Conservation (phyloP, 1,140 invertebrate species). For the Araneus ventricosus region DNA sequence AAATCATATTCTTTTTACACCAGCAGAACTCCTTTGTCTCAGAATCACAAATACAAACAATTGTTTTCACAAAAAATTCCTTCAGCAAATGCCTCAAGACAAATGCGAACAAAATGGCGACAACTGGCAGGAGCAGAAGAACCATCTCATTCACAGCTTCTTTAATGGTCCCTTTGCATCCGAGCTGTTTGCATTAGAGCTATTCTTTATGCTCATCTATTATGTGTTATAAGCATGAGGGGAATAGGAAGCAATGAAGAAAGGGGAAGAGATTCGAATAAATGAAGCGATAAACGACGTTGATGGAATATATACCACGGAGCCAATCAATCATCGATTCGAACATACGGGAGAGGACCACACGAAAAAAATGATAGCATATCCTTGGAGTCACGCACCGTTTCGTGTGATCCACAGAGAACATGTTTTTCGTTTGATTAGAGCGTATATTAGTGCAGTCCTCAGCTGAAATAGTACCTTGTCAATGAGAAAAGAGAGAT, state of each 20-base stretch:
- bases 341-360: background rate
- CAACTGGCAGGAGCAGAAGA: background rate
- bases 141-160: constrained; percentile 42
- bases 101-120: background rate
- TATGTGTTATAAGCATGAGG: constrained; percentile 26
- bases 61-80: background rate
- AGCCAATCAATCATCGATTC: constrained; percentile 59
- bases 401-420: constrained; percentile 32
- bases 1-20: background rate
- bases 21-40: background rate
- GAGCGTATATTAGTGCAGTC: constrained; percentile 6
- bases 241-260: background rate
- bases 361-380: background rate
- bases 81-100: background rate
- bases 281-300: constrained; percentile 43
- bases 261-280: background rate
- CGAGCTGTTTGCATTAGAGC: background rate
- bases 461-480: background rate
- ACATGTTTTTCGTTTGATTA: constrained; percentile 18
- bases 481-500: background rate
- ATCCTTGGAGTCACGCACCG: constrained; percentile 45
- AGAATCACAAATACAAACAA: no score
- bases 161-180: constrained; percentile 28
- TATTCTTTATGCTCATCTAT: constrained; percentile 40
- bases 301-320: constrained; percentile 50